Percentiles rank a stretch among this genome's conserved stretches.
Evolutionary conservation across 2,113 vertebrate species (phyloP).

Genomic region (Anarrhichthys ocellatus): DNA sequence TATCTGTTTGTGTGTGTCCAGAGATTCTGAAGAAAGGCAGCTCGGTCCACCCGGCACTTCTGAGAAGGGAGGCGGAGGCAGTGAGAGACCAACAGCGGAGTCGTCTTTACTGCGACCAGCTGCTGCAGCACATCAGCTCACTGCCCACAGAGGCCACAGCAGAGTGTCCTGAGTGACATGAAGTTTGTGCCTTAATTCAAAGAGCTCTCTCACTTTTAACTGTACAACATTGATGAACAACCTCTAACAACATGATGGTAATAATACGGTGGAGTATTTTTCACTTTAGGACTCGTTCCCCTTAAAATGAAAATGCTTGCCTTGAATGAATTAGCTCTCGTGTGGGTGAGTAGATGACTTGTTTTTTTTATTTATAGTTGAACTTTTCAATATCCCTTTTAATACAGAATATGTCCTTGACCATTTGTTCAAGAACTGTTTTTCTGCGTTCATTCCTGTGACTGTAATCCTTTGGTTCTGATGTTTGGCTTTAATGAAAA

Average conservation of each 20-base stretch:
- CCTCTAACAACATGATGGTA: neutral
- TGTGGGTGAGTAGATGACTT: neutral
- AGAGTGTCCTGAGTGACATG: neutral
- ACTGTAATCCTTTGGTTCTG: neutral
- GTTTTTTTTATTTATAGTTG: neutral
- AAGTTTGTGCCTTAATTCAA: neutral
- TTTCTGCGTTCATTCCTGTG: neutral
- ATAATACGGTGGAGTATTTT: neutral
- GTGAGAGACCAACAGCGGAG: constrained; percentile 88
- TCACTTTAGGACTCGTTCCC: neutral
- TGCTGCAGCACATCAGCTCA: constrained; percentile 84
- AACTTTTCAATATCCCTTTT: neutral
- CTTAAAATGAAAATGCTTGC: neutral
- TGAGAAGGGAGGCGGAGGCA: constrained; percentile 84
- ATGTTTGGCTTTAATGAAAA: constrained; percentile 24
- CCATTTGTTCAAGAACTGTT: neutral
- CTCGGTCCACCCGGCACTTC: constrained; percentile 80
- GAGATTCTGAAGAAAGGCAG: constrained; percentile 90
- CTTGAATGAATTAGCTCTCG: neutral
- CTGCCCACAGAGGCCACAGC: constrained; percentile 13
- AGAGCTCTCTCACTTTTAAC: neutral
- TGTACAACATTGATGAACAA: neutral
- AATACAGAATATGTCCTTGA: neutral
- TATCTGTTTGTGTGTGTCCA: constrained; percentile 60
- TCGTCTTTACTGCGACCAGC: constrained; percentile 83